Conservation (phyloP, 2,888 invertebrate species). For the Synanthedon myopaeformis region DNA sequence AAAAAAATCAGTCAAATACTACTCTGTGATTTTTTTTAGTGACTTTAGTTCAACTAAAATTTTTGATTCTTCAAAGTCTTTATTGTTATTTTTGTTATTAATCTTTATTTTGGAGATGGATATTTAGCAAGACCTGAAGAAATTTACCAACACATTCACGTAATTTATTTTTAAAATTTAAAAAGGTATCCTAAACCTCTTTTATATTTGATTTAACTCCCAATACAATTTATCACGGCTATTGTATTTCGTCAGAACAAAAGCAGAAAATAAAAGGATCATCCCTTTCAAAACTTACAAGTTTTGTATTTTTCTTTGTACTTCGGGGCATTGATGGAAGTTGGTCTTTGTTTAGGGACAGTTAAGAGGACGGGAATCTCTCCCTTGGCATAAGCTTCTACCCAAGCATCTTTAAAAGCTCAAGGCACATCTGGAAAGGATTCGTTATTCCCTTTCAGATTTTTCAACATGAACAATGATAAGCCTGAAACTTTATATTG, state of each 20-base stretch:
- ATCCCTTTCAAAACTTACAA: constrained; percentile 52
- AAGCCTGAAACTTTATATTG: no score
- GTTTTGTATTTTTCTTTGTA: constrained; percentile 54
- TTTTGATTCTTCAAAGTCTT: no score
- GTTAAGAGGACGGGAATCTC: constrained; percentile 6
- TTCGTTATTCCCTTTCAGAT: constrained; percentile 5
- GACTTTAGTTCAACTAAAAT: no score
- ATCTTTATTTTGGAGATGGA: no score
- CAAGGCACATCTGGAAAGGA: constrained; percentile 16
- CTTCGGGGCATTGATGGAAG: constrained; percentile 46
- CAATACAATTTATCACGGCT: constrained; percentile 33
- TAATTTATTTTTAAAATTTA: not conserved
- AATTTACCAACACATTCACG: no score
- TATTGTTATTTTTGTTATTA: no score
- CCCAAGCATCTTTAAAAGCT: constrained; percentile 11
- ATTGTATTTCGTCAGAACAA: constrained; percentile 37
- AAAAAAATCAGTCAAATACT: no score
- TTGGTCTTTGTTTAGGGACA: constrained; percentile 40
- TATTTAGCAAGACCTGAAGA: no score
- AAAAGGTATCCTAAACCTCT: not conserved
- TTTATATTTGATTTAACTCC: constrained; percentile 22
- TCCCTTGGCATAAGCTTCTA: constrained; percentile 4
- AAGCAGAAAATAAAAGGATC: constrained; percentile 43
- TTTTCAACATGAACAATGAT: not conserved
- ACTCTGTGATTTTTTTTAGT: no score